Conservation (phyloP, 2,888 invertebrate species). For the Hemaris fuciformis region DNA sequence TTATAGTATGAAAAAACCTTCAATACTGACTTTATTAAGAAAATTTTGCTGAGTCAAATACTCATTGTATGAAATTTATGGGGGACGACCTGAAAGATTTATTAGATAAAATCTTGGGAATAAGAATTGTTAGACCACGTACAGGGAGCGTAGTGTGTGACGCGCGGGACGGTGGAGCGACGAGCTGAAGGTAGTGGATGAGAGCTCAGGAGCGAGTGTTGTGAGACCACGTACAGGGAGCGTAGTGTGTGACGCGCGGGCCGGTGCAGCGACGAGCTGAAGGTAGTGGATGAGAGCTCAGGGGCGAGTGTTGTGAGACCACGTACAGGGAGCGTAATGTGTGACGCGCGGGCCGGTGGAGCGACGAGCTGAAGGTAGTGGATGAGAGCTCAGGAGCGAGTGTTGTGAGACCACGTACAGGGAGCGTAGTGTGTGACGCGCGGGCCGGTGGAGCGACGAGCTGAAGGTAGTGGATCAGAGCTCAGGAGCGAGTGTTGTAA, state of each 20-base stretch:
- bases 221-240: background rate
- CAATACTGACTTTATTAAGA: conserved; percentile 8
- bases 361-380: background rate
- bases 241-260: background rate
- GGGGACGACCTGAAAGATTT: background rate
- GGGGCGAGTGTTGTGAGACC: no score
- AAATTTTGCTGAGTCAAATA: background rate
- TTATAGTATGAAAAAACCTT: background rate
- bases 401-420: background rate
- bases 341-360: background rate
- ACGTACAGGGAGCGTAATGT: no score
- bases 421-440: background rate
- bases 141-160: background rate
- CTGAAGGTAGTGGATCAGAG: background rate
- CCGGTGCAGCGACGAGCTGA: background rate
- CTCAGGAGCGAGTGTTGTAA: background rate
- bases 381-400: background rate
- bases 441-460: background rate
- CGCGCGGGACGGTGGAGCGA: background rate
- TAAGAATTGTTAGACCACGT: background rate
- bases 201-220: background rate
- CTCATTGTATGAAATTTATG: background rate
- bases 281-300: conserved; percentile 3
- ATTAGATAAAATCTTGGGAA: background rate
- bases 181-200: background rate